Evolutionary conservation across 2,113 vertebrate species (phyloP).

Genomic region (Patagioenas fasciata): DNA sequence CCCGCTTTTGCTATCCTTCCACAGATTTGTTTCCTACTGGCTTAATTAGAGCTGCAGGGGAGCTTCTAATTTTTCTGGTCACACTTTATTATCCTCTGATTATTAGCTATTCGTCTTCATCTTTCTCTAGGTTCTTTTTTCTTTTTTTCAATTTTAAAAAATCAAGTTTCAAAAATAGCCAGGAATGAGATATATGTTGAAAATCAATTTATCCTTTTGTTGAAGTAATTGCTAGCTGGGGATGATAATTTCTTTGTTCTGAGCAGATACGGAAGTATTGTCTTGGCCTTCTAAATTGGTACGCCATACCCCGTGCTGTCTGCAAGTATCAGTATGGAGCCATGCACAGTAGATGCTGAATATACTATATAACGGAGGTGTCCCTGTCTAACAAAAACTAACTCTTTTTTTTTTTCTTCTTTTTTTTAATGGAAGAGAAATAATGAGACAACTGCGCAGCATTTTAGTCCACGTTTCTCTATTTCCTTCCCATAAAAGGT

Average conservation of each 20-base stretch:
- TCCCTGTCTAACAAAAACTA: constrained; percentile 43
- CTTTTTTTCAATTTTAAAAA: neutral
- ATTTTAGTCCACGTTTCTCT: constrained; percentile 50
- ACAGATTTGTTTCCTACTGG: neutral
- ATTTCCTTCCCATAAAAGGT: constrained; percentile 53
- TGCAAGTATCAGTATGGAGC: neutral
- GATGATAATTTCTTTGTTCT: constrained; percentile 14
- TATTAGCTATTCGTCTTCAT: constrained; percentile 12
- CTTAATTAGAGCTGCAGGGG: constrained; percentile 28
- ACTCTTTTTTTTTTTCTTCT: neutral
- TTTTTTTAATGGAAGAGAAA: constrained; percentile 9
- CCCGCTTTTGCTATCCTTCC: neutral
- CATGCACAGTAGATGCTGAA: neutral
- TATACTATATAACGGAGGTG: neutral
- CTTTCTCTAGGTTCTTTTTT: neutral
- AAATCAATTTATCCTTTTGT: constrained; percentile 38
- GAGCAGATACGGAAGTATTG: neutral
- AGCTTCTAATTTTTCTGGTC: constrained; percentile 50
- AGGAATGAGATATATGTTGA: neutral
- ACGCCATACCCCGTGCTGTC: neutral
- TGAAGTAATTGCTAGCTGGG: neutral
- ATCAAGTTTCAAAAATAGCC: neutral
- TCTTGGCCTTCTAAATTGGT: constrained; percentile 41
- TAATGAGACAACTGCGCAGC: constrained; percentile 18
- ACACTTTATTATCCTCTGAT: constrained; percentile 34